phyloP scores from a whole-genome alignment of 1,140 invertebrate genomes.

The Brachystomella parvula region DNA sequence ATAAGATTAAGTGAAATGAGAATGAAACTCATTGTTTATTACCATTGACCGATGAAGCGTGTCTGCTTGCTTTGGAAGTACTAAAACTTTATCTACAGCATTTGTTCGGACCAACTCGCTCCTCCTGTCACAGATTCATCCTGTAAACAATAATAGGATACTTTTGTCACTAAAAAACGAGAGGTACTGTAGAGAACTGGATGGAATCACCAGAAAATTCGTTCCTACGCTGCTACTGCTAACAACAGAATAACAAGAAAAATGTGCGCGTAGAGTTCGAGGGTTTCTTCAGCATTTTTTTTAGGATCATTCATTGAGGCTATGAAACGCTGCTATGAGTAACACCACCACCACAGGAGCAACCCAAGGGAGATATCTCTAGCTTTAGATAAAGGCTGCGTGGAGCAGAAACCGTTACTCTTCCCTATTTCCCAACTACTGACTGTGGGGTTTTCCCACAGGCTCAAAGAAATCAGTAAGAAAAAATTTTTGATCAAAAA shows the following conservation, averaged over 20 bases:
- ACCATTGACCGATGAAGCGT: neutral
- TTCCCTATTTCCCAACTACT: too few species aligned
- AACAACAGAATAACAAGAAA: too few species aligned
- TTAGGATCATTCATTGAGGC: neutral
- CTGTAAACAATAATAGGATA: neutral
- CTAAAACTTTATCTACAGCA: too few species aligned
- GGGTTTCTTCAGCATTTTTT: neutral
- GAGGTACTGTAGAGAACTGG: neutral
- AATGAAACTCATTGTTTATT: neutral
- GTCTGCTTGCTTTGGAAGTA: neutral
- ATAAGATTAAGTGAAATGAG: neutral
- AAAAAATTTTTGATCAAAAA: too few species aligned
- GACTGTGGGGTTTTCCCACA: too few species aligned
- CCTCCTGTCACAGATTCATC: neutral
- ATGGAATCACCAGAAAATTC: neutral
- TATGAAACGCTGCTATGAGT: neutral
- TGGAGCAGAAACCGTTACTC: too few species aligned
- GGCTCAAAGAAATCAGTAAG: too few species aligned
- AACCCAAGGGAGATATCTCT: too few species aligned
- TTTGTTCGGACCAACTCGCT: too few species aligned
- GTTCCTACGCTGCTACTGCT: neutral
- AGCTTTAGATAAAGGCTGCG: too few species aligned
- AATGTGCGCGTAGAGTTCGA: too few species aligned
- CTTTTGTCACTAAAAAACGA: neutral
- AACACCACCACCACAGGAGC: neutral